These are phyloP conservation scores for Micronisus gabar DNA, from an alignment of 2,113 vertebrate genomes.

Conservation along the genomic window DNA sequence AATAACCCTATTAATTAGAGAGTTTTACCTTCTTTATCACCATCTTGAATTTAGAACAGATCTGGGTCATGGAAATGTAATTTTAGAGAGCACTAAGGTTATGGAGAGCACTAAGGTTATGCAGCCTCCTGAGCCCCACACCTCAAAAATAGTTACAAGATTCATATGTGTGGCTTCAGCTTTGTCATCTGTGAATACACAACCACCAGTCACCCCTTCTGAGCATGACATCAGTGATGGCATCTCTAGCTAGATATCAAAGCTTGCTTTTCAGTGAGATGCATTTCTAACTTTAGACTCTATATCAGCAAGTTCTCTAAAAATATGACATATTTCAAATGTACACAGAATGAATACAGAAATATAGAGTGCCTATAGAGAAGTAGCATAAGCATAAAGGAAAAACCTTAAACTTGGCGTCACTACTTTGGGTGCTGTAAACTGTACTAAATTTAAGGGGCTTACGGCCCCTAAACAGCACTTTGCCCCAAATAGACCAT, in stretches of 20 bases:
- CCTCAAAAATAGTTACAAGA: neutral
- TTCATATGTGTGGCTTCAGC: neutral
- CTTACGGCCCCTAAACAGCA: neutral
- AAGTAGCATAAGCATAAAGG: neutral
- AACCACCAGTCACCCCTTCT: neutral
- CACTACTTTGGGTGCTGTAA: neutral
- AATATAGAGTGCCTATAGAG: neutral
- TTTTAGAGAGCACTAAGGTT: neutral
- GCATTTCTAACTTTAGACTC: slow-evolving; percentile 33
- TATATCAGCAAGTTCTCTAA: slow-evolving; percentile 16
- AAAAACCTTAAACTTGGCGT: neutral
- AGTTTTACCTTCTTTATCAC: neutral
- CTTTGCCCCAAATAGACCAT: neutral
- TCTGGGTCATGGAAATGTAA: neutral
- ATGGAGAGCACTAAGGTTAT: neutral
- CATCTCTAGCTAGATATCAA: slow-evolving; percentile 15
- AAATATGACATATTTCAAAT: neutral
- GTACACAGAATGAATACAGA: neutral
- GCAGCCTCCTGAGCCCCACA: neutral
- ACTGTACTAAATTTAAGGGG: neutral
- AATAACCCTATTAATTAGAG: neutral
- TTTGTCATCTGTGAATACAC: slow-evolving; percentile 2
- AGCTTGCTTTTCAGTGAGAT: slow-evolving; percentile 17
- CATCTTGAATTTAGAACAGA: neutral
- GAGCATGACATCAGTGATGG: neutral